phyloP scores from a whole-genome alignment of 1,140 invertebrate species.

The Tribolium castaneum region DNA sequence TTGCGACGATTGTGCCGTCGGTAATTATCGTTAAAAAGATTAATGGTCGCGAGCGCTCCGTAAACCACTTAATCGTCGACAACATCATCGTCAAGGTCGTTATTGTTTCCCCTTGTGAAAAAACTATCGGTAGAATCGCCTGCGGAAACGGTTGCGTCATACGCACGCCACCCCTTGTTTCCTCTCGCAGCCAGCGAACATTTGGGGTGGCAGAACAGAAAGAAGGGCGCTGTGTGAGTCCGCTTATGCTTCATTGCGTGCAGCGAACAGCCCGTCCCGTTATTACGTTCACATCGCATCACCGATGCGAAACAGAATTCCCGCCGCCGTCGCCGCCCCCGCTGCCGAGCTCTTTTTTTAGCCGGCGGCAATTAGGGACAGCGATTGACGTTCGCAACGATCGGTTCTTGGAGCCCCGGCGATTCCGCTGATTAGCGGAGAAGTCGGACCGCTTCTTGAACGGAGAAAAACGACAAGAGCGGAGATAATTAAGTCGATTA shows the following conservation, averaged over 20 bases:
- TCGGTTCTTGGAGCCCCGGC: neutral
- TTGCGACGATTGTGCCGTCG: conserved; percentile 28
- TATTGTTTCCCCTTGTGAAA: conserved; percentile 5
- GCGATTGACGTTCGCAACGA: conserved; percentile 22
- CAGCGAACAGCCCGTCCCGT: conserved; percentile 29
- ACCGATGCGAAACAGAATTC: conserved; percentile 25
- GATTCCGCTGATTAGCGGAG: conserved; percentile 29
- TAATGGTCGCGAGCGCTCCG: conserved; percentile 11
- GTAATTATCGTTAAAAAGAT: conserved; percentile 41
- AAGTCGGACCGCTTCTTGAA: neutral
- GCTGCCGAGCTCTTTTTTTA: neutral
- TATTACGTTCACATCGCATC: conserved; percentile 24
- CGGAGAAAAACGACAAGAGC: neutral
- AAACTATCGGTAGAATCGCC: neutral
- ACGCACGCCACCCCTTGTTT: conserved; percentile 25
- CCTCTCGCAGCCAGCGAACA: neutral
- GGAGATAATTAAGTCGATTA: conserved; percentile 1
- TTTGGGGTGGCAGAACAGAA: conserved; percentile 19
- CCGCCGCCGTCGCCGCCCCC: conserved; percentile 3
- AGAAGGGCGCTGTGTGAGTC: conserved; percentile 24
- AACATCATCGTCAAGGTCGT: conserved; percentile 25
- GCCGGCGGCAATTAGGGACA: conserved; percentile 38
- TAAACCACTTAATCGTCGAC: conserved; percentile 38
- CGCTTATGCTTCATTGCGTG: conserved; percentile 32
- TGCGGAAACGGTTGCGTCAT: conserved; percentile 23